Percentiles rank a stretch among this genome's conserved stretches.
Conservation (phyloP, 2,888 invertebrate species). For the Carcina quercana region DNA sequence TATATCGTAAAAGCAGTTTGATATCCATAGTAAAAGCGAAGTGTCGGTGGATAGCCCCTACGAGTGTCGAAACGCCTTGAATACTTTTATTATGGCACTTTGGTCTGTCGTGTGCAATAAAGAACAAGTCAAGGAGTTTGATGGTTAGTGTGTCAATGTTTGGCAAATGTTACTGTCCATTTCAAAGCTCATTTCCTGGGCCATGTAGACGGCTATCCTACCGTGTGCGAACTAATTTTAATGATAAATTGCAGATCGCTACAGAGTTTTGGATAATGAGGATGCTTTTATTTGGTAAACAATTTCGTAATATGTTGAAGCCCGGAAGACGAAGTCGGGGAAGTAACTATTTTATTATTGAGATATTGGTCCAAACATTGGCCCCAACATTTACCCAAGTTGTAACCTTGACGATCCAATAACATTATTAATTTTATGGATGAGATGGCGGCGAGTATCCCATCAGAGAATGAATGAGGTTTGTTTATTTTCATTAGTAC, state of each 20-base stretch:
- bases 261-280: no score
- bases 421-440: conserved; percentile 6
- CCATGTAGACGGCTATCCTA: no score
- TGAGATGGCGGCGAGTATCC: no score
- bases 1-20: conserved; percentile 24
- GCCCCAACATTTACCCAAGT: conserved; percentile 4
- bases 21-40: conserved; percentile 33
- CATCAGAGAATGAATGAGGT: conserved; percentile 5
- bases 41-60: conserved; percentile 34
- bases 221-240: no score
- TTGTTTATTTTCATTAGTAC: conserved; percentile 9
- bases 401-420: background rate
- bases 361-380: conserved; percentile 1
- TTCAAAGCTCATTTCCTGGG: no score
- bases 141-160: conserved; percentile 5
- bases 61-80: conserved; percentile 37
- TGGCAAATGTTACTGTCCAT: conserved; percentile 8
- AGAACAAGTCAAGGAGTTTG: conserved; percentile 6
- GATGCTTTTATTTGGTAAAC: no score
- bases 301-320: no score
- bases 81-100: conserved; percentile 35
- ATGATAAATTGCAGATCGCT: no score
- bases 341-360: no score
- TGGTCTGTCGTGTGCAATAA: conserved; percentile 13
- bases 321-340: no score